A percentile compares a stretch with the other conserved stretches of the same genome.
Conservation (phyloP, 2,888 invertebrate genomes). For the Fissipunctia ypsillon region DNA sequence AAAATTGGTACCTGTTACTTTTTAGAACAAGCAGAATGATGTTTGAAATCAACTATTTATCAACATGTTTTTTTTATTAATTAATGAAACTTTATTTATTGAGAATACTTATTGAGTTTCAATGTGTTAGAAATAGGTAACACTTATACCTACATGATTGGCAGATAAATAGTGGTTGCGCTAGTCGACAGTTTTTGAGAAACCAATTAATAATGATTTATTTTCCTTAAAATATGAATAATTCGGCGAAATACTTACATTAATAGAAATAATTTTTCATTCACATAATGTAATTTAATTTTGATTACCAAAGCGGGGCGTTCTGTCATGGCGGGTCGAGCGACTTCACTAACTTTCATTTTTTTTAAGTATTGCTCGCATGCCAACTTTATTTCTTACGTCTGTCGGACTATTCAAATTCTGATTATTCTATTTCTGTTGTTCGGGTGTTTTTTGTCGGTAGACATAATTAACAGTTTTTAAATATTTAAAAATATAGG, state of each 20-base stretch:
- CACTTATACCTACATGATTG: no score
- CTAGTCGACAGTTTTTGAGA: neutral
- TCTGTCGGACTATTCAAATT: no score
- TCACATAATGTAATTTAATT: neutral
- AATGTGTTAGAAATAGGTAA: neutral
- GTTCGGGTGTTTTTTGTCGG: no score
- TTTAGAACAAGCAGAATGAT: neutral
- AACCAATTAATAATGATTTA: neutral
- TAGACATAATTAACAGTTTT: neutral
- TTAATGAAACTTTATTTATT: neutral
- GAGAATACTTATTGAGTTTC: neutral
- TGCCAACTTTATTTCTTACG: neutral
- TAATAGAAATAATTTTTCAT: no score
- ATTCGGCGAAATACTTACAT: neutral
- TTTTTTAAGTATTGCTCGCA: neutral
- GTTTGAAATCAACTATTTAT: conserved; percentile 1
- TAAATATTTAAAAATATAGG: neutral
- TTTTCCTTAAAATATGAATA: neutral
- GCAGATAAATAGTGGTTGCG: no score
- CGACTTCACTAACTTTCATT: no score
- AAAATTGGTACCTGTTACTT: conserved; percentile 1
- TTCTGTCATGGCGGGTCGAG: no score
- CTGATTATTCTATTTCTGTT: no score
- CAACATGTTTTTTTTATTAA: neutral
- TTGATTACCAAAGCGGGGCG: no score